phyloP scores from a whole-genome alignment of 2,113 vertebrate genomes.

The Microtus oregoni region DNA sequence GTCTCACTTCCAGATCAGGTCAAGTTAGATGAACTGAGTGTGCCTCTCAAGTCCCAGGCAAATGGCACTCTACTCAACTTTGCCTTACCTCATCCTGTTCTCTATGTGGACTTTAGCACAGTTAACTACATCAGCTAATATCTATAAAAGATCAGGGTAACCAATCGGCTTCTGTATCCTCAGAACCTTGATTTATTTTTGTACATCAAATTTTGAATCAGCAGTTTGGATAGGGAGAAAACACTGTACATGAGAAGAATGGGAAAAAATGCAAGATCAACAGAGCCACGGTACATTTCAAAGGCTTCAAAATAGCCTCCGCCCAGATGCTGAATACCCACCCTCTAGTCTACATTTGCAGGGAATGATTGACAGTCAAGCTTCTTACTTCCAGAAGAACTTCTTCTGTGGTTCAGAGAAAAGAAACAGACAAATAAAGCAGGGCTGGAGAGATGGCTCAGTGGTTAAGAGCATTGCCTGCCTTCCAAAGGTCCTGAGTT shows the following conservation, averaged over 20 bases:
- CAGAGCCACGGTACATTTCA: neutral
- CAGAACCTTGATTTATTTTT: neutral
- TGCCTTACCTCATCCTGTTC: neutral
- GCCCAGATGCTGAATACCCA: neutral
- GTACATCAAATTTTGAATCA: neutral
- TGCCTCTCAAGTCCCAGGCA: neutral
- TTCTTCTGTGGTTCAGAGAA: neutral
- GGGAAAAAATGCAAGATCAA: neutral
- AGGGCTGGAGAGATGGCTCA: too few relatives aligned
- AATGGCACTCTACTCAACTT: neutral
- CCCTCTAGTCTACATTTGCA: neutral
- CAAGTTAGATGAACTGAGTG: neutral
- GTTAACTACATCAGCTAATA: neutral
- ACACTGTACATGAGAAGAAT: neutral
- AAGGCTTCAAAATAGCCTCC: neutral
- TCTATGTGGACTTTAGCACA: neutral
- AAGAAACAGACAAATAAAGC: neutral
- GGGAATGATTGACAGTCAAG: neutral
- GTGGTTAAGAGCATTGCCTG: too few relatives aligned
- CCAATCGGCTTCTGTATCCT: neutral
- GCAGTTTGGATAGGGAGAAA: neutral
- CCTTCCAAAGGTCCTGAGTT: too few relatives aligned
- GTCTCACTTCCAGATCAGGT: neutral
- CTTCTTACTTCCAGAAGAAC: neutral
- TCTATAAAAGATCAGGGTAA: neutral